Base-by-base conservation (phyloP, 1,140 invertebrate species). In the Episyrphus balteatus region DNA sequence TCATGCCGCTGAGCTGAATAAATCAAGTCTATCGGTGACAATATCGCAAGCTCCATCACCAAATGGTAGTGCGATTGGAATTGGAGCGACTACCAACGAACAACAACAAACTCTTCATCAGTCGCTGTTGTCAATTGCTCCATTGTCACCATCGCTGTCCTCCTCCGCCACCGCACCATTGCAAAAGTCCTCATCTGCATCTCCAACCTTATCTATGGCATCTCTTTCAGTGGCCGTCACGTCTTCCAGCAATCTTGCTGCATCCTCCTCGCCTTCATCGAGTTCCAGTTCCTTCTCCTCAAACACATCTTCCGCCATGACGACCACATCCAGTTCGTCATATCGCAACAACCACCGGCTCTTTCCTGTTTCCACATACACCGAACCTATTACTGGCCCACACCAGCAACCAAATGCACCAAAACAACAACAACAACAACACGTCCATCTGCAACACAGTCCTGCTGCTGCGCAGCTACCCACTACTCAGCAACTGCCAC, bases 361-460 rank as follows among this genome's bases (percentile, higher is more conserved):
- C 14, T 79, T 79, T 54, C 74, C 77, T 9, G 71, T 80, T 15
- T 75, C 71, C 59, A 79, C 77, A 19, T 79, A 79, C 56, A 77
- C 74, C 11, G 73, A 78, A 31, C 71, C 73, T 51, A 18, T 11
- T 18, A 12, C 3, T 15, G 14, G 17, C 3, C 14, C 11, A 63
- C 45, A 66, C n/a, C n/a, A n/a, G 53, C 53, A 66, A 66, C 11
- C 18, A 11, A 54, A 66, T 59, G 53, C 62, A 59, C 56, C 63
- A 66, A 50, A 66, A 17, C 38, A 39, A 39, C 8, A n/a, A n/a
- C n/a, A n/a, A n/a, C n/a, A n/a, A n/a, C n/a, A n/a, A n/a, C 39
- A 41, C 11, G 12, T 15, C 39, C 39, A 41, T 17, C 15, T 12
- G 12, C 19, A 41, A 17, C 17, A 21, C 39, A 12, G 17, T 17